phyloP scores from a whole-genome alignment of 2,113 vertebrate genomes.

The Mugil cephalus region DNA sequence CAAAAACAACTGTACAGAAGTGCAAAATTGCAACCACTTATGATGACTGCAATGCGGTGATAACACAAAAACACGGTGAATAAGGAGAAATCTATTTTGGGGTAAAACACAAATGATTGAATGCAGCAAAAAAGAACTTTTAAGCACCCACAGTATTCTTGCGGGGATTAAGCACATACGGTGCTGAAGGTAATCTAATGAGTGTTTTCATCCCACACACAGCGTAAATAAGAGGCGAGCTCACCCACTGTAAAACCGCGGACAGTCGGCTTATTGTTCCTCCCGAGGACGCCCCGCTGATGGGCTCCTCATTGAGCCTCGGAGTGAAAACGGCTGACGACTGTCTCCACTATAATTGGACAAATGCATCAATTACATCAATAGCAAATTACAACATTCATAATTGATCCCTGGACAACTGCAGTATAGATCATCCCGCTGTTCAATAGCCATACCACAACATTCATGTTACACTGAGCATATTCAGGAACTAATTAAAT shows the following conservation, averaged over 20 bases:
- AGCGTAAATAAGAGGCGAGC: constrained; percentile 1
- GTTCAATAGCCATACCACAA: constrained; percentile 64
- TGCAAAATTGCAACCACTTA: too few relatives aligned
- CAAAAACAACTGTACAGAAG: too few relatives aligned
- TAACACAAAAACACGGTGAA: too few relatives aligned
- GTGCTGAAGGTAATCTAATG: background rate
- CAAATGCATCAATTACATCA: constrained; percentile 78
- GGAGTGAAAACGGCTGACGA: constrained; percentile 63
- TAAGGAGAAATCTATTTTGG: too few relatives aligned
- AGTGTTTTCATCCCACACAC: background rate
- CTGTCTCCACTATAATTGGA: constrained; percentile 74
- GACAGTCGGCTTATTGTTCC: constrained; percentile 30
- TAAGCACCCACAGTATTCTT: background rate
- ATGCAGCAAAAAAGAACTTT: too few relatives aligned
- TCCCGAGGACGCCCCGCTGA: constrained; percentile 45
- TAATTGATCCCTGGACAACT: constrained; percentile 76
- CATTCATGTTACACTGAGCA: constrained; percentile 76
- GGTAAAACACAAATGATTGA: too few relatives aligned
- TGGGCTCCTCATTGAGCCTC: constrained; percentile 53
- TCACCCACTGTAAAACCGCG: background rate
- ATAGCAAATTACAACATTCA: constrained; percentile 83
- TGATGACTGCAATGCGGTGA: too few relatives aligned
- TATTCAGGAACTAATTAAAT: constrained; percentile 81
- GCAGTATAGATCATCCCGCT: constrained; percentile 62
- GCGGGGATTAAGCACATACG: background rate